These are phyloP conservation scores for Columbina picui DNA, from an alignment of 2,113 vertebrate species.

Conservation along the genomic window DNA sequence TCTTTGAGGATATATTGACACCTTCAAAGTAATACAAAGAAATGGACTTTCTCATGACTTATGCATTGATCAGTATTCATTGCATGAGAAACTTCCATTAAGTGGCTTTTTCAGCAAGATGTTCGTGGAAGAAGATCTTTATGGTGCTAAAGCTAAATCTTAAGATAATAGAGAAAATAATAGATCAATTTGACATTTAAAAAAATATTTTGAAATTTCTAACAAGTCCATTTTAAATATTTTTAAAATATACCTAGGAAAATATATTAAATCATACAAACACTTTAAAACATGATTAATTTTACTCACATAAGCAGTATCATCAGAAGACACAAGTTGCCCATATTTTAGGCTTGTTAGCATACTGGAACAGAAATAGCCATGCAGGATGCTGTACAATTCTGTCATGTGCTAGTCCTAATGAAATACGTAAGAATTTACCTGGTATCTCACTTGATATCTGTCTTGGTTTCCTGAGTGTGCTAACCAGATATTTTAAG, in stretches of 20 bases:
- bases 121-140: not conserved
- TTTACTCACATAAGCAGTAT: not conserved
- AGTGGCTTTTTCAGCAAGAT: not conserved
- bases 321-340: not conserved
- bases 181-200: not conserved
- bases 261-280: not conserved
- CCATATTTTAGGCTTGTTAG: not conserved
- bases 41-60: not conserved
- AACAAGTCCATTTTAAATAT: not conserved
- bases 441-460: not conserved
- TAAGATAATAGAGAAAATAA: not conserved
- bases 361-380: not conserved
- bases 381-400: not conserved
- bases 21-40: not conserved
- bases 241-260: not conserved
- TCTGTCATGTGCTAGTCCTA: not conserved
- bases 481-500: not conserved
- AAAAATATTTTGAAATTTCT: not conserved
- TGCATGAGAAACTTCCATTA: not conserved
- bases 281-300: not conserved
- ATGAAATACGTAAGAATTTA: not conserved
- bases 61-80: not conserved
- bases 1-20: not conserved
- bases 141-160: not conserved
- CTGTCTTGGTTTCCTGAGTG: rapidly evolving